These are phyloP conservation scores for Leptinotarsa defecta DNA, from an alignment of 1,140 invertebrate species.

Conservation along the genomic window DNA sequence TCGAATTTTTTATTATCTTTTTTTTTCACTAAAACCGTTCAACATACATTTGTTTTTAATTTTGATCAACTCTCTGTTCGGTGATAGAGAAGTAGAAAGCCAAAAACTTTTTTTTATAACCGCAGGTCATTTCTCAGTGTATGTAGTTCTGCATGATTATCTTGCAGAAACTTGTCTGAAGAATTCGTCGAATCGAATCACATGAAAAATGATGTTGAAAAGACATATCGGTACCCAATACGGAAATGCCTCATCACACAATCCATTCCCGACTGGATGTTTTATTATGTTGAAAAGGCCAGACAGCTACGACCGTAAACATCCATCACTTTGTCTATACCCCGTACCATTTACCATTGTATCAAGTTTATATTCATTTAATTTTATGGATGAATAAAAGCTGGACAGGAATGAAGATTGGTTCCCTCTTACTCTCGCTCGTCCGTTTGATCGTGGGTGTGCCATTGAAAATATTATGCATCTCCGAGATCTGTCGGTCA, in stretches of 20 bases:
- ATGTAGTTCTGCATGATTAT: too few species aligned
- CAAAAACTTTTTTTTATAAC: too few species aligned
- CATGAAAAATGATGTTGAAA: neutral
- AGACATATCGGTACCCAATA: neutral
- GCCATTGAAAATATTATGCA: conserved; percentile 8
- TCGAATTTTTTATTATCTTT: too few species aligned
- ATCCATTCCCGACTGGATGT: neutral
- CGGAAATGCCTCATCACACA: neutral
- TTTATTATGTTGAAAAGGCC: conserved; percentile 3
- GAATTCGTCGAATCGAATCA: neutral
- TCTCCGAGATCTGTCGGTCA: neutral
- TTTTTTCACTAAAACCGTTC: too few species aligned
- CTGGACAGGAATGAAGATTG: neutral
- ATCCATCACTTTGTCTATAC: neutral
- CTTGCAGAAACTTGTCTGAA: neutral
- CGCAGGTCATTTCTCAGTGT: too few species aligned
- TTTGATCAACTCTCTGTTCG: too few species aligned
- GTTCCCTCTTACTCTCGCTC: neutral
- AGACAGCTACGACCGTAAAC: neutral
- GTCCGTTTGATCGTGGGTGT: neutral
- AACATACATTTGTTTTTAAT: too few species aligned
- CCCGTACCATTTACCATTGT: conserved; percentile 2
- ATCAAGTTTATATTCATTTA: conserved; percentile 4
- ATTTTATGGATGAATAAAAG: conserved; percentile 4
- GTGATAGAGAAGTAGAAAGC: too few species aligned